Evolutionary conservation across 2,797 vertebrate species (phyloP), one percentile per base, ranked within the genome.

Genomic region (Tapera naevia): DNA sequence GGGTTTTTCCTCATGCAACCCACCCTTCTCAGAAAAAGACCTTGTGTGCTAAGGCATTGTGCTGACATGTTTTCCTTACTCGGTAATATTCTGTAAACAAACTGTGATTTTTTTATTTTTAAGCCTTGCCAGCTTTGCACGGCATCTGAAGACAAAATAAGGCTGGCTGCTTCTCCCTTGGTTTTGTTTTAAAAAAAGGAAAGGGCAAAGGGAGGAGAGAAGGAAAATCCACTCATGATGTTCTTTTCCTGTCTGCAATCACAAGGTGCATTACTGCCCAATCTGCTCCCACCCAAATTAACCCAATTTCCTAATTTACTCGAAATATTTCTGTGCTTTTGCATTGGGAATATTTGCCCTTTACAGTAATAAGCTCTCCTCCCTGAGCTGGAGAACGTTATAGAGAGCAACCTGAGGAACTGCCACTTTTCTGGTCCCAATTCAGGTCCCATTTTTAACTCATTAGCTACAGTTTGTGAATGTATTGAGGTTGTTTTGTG

Each of bases 251-350:
- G 85, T 75, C 66, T 64, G 53, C 62, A 87, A 22, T 94, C 69
- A 71, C 73, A 74, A 62, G 51, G 64, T 85, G 39, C 30, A 33
- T 61, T 75, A 33, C 67, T 97, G 61, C 62, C 82, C 45, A 43
- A 37, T 91, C 70, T 90, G 53, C 41, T 92, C 89, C 85, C 85
- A 93, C 82, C 93, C 87, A 94, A 82, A 94, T 93, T 92, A 93
- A 90, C 80, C 74, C 81, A 90, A 65, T 92, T 94, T 95, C 86
- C 93, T 95, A 93, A 91, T 90, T 90, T 91, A 62, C 80, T 86
- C 19, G 0, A 86, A 94, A 57, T 90, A 84, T 70, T 95, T 88
- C 66, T 90, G 19, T 78, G 24, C 33, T 94, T 91, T 88, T 80
- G 67, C 56, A 17, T 48, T 80, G 91, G 80, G 86, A 93, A 70